Base-by-base conservation (phyloP, 1,140 invertebrate species). In the Trissolcus basalis region DNA sequence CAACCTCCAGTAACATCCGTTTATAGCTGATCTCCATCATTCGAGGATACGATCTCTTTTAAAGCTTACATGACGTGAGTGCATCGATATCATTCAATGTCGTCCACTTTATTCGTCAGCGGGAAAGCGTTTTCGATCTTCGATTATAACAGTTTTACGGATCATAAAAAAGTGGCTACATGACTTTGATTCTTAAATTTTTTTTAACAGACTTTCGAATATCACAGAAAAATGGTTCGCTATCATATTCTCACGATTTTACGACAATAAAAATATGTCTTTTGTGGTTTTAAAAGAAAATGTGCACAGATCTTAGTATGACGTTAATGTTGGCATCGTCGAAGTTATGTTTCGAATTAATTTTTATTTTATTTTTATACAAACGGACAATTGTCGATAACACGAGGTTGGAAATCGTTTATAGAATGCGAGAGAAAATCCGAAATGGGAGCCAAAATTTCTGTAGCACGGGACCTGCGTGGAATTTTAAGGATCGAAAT, bases 401-500 rank as follows among this genome's bases (percentile, higher is more conserved):
- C 2, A 27, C 1, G 6, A 27, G 6, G 19, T 1, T 27, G 19
- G 6, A 27, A 27, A 49, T 49, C 12, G 16, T 53, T 7, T 41
- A 64, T 43, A 41, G 47, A 55, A 15, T 51, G 27, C 13, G 27
- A 53, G 50, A 10, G 49, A 53, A 45, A 54, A 60, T 56, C 10
- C 44, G 41, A 60, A 45, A 60, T 41, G 41, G 27, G 11, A 59
- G 51, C 13, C 41, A 44, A 48, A 59, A 56, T 59, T 49, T 53
- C 36, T 48, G 32, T 32, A n/a, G 41, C 16, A 39, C 15, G 47
- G 53, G 54, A 1, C 39, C 43, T 36, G 69, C 13, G 32, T 4
- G 43, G 69, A 72, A 72, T 73, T 67, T 60, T 67, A 74, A 74
- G 60, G 63, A 56, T 58, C 32, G 45, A 61, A 67, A 55, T 67